phyloP scores from a whole-genome alignment of 2,888 invertebrate genomes.

The Strigamia crassipes region DNA sequence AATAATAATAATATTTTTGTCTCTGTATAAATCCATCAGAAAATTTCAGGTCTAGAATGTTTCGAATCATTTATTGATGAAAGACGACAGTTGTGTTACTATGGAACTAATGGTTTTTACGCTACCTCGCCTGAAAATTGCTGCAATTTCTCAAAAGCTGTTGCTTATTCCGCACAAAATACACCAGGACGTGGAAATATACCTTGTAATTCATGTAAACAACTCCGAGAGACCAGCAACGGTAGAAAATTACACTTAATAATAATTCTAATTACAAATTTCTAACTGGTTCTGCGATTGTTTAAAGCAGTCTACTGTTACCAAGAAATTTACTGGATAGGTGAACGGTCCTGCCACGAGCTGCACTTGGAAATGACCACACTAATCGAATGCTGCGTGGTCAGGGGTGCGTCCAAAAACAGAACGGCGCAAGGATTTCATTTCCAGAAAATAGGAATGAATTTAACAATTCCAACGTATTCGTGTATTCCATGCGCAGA shows the following conservation, averaged over 20 bases:
- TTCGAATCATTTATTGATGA: too few species aligned
- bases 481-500: neutral
- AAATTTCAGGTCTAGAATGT: too few species aligned
- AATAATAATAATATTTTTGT: too few species aligned
- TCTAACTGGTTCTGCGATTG: neutral
- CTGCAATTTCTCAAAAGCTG: too few species aligned
- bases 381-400: neutral
- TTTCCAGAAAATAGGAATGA: neutral
- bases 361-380: neutral
- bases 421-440: neutral
- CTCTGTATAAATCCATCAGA: too few species aligned
- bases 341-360: neutral
- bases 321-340: conserved; percentile 14
- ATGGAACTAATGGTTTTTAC: too few species aligned
- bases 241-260: neutral
- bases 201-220: neutral
- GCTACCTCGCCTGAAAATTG: too few species aligned
- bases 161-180: too few species aligned
- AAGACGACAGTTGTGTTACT: too few species aligned
- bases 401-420: neutral
- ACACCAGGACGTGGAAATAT: too few species aligned
- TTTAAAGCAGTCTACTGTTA: conserved; percentile 1
- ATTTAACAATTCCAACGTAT: neutral
- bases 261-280: neutral
- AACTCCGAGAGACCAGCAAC: too few species aligned